Percentiles rank a stretch among this genome's conserved stretches.
phyloP scores from a whole-genome alignment of 1,140 invertebrate genomes.

The Luehdorfia chinensis region DNA sequence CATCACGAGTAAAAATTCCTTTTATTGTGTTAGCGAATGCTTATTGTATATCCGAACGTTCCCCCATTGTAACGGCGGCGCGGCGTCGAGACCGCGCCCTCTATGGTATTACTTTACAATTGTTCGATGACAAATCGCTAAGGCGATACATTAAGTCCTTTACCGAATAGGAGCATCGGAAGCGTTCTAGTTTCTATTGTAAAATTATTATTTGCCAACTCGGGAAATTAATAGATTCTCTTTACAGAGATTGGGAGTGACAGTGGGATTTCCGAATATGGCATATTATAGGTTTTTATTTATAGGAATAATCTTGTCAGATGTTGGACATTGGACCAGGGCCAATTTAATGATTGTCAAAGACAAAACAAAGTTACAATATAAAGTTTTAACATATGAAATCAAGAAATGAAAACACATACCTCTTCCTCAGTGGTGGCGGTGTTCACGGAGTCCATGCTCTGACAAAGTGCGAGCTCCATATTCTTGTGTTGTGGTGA shows the following conservation, averaged over 20 bases:
- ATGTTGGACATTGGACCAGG: too few relatives aligned
- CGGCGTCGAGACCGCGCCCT: slow-evolving; percentile 35
- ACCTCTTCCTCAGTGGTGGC: slow-evolving; percentile 95
- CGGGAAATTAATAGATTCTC: too few relatives aligned
- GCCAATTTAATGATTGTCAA: too few relatives aligned
- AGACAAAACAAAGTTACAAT: too few relatives aligned
- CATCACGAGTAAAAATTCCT: slow-evolving; percentile 65
- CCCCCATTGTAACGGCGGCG: slow-evolving; percentile 57
- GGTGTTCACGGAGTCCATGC: slow-evolving; percentile 95
- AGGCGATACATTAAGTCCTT: slow-evolving; percentile 45
- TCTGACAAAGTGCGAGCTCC: slow-evolving; percentile 82
- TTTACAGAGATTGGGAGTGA: too few relatives aligned
- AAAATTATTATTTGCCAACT: too few relatives aligned
- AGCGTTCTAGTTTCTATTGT: slow-evolving; percentile 28
- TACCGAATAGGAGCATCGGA: slow-evolving; percentile 26
- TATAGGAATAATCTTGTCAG: too few relatives aligned
- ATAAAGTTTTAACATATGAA: too few relatives aligned
- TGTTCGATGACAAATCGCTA: slow-evolving; percentile 56
- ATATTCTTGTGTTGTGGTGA: slow-evolving; percentile 69
- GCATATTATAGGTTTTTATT: too few relatives aligned
- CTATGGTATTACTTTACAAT: slow-evolving; percentile 50
- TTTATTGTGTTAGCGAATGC: slow-evolving; percentile 66
- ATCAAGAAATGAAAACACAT: too few relatives aligned
- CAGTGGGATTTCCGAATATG: too few relatives aligned
- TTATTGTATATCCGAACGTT: slow-evolving; percentile 62